phyloP scores from a whole-genome alignment of 2,113 vertebrate genomes.

The Lanius ludovicianus region DNA sequence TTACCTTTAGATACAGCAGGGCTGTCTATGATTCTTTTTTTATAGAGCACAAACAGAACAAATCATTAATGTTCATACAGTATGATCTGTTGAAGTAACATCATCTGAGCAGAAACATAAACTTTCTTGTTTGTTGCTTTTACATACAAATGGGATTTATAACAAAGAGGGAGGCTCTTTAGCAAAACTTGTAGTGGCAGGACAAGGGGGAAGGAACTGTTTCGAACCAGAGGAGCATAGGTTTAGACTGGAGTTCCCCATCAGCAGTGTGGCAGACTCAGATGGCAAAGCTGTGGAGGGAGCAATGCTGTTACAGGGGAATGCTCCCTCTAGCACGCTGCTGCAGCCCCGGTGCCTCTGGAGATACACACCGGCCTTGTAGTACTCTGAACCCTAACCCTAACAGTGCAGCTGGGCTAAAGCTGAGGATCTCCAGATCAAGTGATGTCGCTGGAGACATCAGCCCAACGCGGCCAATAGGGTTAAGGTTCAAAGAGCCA shows the following conservation, averaged over 20 bases:
- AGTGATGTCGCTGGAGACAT: background rate
- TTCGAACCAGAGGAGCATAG: background rate
- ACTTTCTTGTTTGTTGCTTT: background rate
- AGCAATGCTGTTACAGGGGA: fast-evolving
- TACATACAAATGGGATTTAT: background rate
- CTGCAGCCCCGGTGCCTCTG: fast-evolving
- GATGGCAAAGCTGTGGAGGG: fast-evolving
- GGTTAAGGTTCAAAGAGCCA: too few relatives aligned
- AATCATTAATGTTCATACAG: fast-evolving
- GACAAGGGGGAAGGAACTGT: background rate
- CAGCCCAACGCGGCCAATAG: background rate
- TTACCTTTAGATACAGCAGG: background rate
- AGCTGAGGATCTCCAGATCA: background rate
- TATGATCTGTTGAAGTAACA: background rate
- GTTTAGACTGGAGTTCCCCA: background rate
- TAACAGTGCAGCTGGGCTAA: fast-evolving
- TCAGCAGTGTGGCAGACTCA: fast-evolving
- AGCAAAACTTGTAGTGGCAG: background rate
- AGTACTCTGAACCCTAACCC: background rate
- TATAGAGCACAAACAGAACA: background rate
- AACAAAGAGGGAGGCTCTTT: background rate
- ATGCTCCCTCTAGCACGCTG: fast-evolving
- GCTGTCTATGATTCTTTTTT: background rate
- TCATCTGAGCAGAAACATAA: background rate
- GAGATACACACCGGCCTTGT: fast-evolving